Evolutionary conservation across 1,140 invertebrate species (phyloP).

Genomic region (Drosophila athabasca): DNA sequence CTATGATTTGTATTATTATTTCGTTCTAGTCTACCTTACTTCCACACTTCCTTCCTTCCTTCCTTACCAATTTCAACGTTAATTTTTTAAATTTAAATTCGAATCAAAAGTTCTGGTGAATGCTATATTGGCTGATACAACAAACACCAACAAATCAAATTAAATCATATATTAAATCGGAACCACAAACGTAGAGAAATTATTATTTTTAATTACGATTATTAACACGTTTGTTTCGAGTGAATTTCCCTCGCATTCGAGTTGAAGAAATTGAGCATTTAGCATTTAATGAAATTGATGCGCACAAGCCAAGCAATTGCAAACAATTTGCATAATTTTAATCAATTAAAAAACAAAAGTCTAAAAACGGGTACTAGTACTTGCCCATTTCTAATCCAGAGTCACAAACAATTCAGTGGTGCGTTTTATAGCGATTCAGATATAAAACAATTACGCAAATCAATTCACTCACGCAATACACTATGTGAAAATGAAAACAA

Average conservation of each 20-base stretch:
- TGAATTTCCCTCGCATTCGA: slow-evolving; percentile 49
- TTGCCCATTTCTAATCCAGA: slow-evolving; percentile 8
- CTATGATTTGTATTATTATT: slow-evolving; percentile 34
- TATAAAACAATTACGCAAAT: slow-evolving; percentile 69
- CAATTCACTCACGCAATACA: slow-evolving; percentile 60
- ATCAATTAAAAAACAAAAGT: slow-evolving; percentile 22
- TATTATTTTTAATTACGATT: slow-evolving; percentile 14
- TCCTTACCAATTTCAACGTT: not conserved
- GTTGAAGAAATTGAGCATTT: slow-evolving; percentile 42
- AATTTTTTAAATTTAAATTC: too few species aligned
- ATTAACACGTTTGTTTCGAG: slow-evolving; percentile 43
- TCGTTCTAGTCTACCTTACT: not conserved
- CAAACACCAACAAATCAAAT: slow-evolving; percentile 48
- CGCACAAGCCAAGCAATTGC: slow-evolving; percentile 57
- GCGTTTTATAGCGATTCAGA: slow-evolving; percentile 76
- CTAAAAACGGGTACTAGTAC: not conserved
- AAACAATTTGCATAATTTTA: slow-evolving; percentile 47
- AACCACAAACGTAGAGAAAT: slow-evolving; percentile 8
- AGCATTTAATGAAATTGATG: slow-evolving; percentile 69
- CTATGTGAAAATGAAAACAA: slow-evolving; percentile 34
- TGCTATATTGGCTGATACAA: not conserved
- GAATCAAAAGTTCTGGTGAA: slow-evolving; percentile 31
- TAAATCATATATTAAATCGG: slow-evolving; percentile 22
- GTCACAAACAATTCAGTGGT: slow-evolving; percentile 65
- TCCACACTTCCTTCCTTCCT: not conserved